These are phyloP conservation scores for Acleris literana DNA, from an alignment of 2,888 invertebrate species.

Conservation along the genomic window DNA sequence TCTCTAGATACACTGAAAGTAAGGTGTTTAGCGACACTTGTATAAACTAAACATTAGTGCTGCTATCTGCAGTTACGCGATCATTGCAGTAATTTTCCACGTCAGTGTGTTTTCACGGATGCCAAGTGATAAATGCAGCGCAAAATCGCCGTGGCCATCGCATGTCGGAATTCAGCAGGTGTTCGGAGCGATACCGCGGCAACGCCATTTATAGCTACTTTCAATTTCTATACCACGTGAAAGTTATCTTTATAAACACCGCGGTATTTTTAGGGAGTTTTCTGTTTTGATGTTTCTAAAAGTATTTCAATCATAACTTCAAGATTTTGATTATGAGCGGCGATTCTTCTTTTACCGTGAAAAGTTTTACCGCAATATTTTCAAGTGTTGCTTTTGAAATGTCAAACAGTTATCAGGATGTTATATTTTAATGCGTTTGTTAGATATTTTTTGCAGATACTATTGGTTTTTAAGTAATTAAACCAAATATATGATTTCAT, in stretches of 20 bases:
- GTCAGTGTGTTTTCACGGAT: conserved; percentile 15
- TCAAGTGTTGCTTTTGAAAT: too few relatives aligned
- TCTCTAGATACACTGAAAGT: too few relatives aligned
- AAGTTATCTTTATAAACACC: conserved; percentile 22
- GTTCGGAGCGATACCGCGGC: conserved; percentile 28
- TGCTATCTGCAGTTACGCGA: conserved; percentile 1
- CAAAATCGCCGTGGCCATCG: conserved; percentile 15
- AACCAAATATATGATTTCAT: too few relatives aligned
- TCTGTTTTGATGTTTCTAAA: too few relatives aligned
- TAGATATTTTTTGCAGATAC: too few relatives aligned
- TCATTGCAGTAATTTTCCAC: conserved; percentile 11
- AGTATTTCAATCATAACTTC: not conserved
- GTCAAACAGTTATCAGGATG: too few relatives aligned
- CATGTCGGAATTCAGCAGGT: conserved; percentile 37
- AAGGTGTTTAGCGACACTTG: not conserved
- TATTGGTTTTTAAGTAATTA: too few relatives aligned
- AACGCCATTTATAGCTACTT: conserved; percentile 31
- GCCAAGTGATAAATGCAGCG: conserved; percentile 24
- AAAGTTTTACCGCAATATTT: too few relatives aligned
- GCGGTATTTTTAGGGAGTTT: not conserved
- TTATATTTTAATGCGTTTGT: too few relatives aligned
- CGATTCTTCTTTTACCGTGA: too few relatives aligned
- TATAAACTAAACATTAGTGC: not conserved
- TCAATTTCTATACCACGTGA: conserved; percentile 30
- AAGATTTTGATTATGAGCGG: too few relatives aligned